Base-by-base conservation (phyloP, 1,140 invertebrate species). In the Holcopasites calliopsidis region DNA sequence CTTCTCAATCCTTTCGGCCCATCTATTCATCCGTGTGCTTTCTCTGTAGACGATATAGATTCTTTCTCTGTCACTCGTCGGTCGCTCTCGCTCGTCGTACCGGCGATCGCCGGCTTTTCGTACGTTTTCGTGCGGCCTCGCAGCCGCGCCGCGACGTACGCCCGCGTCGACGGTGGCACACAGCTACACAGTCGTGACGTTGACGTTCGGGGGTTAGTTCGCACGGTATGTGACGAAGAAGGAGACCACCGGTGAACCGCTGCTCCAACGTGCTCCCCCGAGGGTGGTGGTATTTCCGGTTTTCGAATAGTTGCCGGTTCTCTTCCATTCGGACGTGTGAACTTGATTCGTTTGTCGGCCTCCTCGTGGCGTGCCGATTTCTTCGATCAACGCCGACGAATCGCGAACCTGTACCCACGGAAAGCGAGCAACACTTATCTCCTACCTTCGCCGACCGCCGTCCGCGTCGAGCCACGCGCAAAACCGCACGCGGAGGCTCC, bases 71-170 rank as follows among this genome's bases (percentile, higher is more conserved):
- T 2, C 40, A 55, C 52, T 26, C 42, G 58, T 76, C 58, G 40
- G 23, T 71, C 61, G 52, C 65, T 72, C 66, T 73, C 69, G 38
- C 66, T 66, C 79, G 38, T 61, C 68, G 68, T 68, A 62, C 75
- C 75, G 75, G 70, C 76, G 76, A 68, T 80, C 81, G 85, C 76
- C 80, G 58, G 76, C 77, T 86, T 87, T 87, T 86, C 85, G 86
- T 85, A 77, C 79, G 75, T 84, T 88, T 88, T 88, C 86, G 86
- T 84, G 83, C 72, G 73, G 71, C 77, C 85, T 85, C 83, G 82
- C 80, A 61, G 66, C 64, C 70, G 69, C 57, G 71, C 57, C 70
- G 69, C 60, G 70, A 70, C 74, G 74, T 70, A 76, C 52, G 76
- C 61, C 66, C 79, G 75, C 80, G 74, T 82, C 80, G 65, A 49